phyloP scores from a whole-genome alignment of 2,113 vertebrate genomes.

The Phyllopteryx taeniolatus region DNA sequence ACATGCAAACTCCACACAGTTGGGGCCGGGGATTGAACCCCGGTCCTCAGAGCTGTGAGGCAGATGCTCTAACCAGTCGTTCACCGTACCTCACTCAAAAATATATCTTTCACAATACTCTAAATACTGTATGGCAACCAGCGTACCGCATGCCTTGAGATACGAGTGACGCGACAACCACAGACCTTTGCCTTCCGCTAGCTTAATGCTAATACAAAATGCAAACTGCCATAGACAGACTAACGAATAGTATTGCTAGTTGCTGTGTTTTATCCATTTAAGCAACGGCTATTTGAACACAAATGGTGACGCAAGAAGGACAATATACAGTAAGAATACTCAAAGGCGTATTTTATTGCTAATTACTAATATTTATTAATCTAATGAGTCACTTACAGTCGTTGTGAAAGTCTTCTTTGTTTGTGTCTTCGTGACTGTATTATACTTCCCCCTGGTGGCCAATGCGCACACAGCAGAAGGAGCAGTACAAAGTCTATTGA shows the following conservation, averaged over 20 bases:
- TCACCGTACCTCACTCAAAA: too few species aligned
- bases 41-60: too few species aligned
- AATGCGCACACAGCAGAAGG: too few species aligned
- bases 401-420: not conserved
- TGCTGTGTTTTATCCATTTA: not conserved
- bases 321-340: not conserved
- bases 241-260: not conserved
- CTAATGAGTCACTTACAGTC: not conserved
- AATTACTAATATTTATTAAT: not conserved
- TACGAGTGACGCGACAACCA: too few species aligned
- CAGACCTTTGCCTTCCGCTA: too few species aligned
- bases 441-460: not conserved
- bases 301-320: not conserved
- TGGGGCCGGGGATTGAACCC: too few species aligned
- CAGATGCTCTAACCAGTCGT: too few species aligned
- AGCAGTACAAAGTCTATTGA: not conserved
- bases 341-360: too few species aligned
- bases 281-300: not conserved
- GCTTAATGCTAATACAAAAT: not conserved
- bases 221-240: not conserved
- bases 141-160: too few species aligned
- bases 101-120: too few species aligned
- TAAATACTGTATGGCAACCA: too few species aligned
- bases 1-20: too few species aligned
- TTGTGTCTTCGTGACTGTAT: not conserved